These are phyloP conservation scores for Archilochus colubris DNA, from an alignment of 2,113 vertebrate genomes.

Conservation along the genomic window DNA sequence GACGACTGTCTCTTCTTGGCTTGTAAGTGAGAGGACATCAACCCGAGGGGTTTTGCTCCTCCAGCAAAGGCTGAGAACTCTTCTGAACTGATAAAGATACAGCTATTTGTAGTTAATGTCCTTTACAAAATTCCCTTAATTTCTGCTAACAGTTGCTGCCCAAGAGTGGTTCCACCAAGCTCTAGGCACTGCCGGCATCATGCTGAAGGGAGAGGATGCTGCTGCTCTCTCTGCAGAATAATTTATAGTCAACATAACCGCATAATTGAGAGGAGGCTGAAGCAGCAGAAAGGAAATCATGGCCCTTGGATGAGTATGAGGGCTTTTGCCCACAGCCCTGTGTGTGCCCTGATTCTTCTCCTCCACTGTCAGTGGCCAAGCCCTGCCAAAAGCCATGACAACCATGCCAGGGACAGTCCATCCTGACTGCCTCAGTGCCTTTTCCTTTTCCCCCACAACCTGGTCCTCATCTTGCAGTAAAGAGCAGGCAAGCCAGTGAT, in stretches of 20 bases:
- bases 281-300: conserved; percentile 10
- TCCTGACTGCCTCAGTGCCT: not conserved
- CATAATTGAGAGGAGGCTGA: not conserved
- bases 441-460: conserved; percentile 14
- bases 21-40: not conserved
- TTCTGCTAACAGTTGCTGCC: not conserved
- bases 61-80: not conserved
- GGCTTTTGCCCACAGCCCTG: not conserved
- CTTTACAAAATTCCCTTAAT: conserved; percentile 41
- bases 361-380: not conserved
- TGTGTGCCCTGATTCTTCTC: not conserved
- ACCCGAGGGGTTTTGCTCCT: not conserved
- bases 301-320: not conserved
- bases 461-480: conserved; percentile 27
- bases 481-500: conserved; percentile 56
- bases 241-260: not conserved
- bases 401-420: not conserved
- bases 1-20: not conserved
- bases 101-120: conserved; percentile 38
- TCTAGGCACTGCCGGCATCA: not conserved
- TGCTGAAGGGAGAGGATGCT: conserved; percentile 11
- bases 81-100: not conserved
- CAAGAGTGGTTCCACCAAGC: not conserved
- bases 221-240: conserved; percentile 18
- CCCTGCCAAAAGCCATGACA: not conserved